Base-by-base conservation (phyloP, 2,797 vertebrate species). In the Pteronotus mesoamericanus region DNA sequence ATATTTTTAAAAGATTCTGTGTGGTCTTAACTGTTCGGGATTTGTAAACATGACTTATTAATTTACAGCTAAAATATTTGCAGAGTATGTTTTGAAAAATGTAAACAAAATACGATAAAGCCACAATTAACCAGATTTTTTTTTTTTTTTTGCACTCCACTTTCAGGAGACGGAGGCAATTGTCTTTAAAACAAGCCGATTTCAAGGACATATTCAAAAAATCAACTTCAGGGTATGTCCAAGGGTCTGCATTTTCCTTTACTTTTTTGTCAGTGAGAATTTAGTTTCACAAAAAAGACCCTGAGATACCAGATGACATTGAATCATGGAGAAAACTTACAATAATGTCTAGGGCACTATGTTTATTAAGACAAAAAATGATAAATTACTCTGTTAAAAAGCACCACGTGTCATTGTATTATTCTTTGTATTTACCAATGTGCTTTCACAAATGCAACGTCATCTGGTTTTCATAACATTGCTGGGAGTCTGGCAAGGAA, bases 151-250 rank as follows among this genome's bases (percentile, higher is more conserved):
- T 97, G 89, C 90, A 96, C 96, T 95, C 86, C 95, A 96, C 96
- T 97, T 97, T 97, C 61, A 97, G 97, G 97, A 98, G 96, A 97
- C 96, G 96, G 96, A 97, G 97, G 95, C 96, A 98, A 84, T 97
- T 97, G 95, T 96, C 96, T 95, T 96, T 97, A 97, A 96, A 97
- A 97, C 97, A 97, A 97, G 96, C 97, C 90, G 94, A 95, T 97
- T 97, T 96, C 97, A 98, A 97, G 97, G 96, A 98, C 97, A 95
- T 97, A 80, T 97, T 98, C 92, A 97, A 96, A 98, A 98, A 98
- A 91, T 92, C 97, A 96, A 96, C 96, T 93, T 96, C 96, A 92
- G 97, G 97, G 96, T 97, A 97, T 97, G 97, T 97, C 51, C 34
- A 92, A 88, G 96, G 94, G 93, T 96, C 97, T 97, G 32, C 87